Percentiles rank a stretch among this genome's conserved stretches.
Evolutionary conservation across 2,888 invertebrate genomes (phyloP).

Genomic region (Spisula subtruncata): DNA sequence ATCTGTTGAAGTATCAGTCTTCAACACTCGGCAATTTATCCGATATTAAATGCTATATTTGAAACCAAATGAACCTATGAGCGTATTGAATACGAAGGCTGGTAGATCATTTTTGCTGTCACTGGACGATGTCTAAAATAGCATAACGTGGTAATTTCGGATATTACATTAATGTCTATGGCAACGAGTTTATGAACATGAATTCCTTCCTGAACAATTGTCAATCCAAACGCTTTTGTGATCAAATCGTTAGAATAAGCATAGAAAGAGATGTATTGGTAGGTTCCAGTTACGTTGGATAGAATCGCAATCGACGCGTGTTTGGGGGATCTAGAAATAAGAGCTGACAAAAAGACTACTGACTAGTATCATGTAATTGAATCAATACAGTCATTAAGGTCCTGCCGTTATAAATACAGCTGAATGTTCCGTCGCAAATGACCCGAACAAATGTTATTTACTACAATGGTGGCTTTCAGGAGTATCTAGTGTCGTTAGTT

Average conservation of each 20-base stretch:
- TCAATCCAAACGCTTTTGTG: background rate
- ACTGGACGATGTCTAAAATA: too few species aligned
- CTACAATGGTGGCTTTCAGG: background rate
- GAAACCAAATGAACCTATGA: too few species aligned
- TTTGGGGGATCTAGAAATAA: conserved; percentile 2
- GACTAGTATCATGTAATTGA: background rate
- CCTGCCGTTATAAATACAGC: conserved; percentile 1
- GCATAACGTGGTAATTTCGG: too few species aligned
- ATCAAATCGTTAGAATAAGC: background rate
- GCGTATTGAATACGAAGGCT: too few species aligned
- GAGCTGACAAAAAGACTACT: background rate
- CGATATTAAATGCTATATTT: too few species aligned
- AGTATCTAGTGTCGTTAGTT: background rate
- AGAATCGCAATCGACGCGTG: background rate
- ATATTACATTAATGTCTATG: too few species aligned
- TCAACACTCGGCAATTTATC: too few species aligned
- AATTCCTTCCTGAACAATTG: background rate
- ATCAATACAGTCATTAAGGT: background rate
- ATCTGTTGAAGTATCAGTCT: too few species aligned
- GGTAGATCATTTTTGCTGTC: too few species aligned
- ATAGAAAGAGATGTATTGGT: background rate
- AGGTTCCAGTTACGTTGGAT: background rate
- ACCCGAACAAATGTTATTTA: background rate
- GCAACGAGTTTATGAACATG: background rate
- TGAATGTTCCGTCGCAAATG: background rate